phyloP scores from a whole-genome alignment of 2,113 vertebrate species.

The Elephantulus edwardii region DNA sequence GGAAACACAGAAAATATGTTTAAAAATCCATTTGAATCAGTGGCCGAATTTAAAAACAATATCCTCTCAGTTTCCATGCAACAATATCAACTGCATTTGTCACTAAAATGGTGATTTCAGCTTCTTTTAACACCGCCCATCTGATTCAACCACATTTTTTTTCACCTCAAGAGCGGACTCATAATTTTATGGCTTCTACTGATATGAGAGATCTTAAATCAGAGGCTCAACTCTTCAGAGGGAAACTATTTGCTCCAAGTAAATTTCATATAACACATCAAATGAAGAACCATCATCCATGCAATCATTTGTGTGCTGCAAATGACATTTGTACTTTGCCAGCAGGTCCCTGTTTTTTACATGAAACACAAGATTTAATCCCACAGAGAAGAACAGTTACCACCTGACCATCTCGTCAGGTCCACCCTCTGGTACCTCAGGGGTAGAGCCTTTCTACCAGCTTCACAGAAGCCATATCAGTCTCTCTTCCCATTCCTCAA shows the following conservation, averaged over 20 bases:
- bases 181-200: conserved; percentile 18
- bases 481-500: conserved; percentile 64
- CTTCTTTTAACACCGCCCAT: neutral
- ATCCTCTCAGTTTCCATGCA: conserved; percentile 4
- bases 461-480: conserved; percentile 24
- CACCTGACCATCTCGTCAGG: conserved; percentile 67
- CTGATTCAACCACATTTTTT: conserved; percentile 49
- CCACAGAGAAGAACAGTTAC: conserved; percentile 54
- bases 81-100: conserved; percentile 19
- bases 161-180: neutral
- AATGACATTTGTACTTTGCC: neutral
- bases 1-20: neutral
- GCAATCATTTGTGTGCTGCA: neutral
- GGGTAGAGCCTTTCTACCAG: conserved; percentile 51
- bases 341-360: neutral
- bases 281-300: conserved; percentile 5
- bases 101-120: conserved; percentile 29
- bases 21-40: conserved; percentile 39
- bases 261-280: conserved; percentile 37
- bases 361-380: conserved; percentile 32
- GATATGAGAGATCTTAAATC: conserved; percentile 19
- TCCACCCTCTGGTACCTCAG: conserved; percentile 66
- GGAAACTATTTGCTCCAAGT: conserved; percentile 2
- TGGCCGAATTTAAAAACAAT: neutral
- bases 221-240: conserved; percentile 38